Base-by-base conservation (phyloP, 2,888 invertebrate species). In the Acleris literana region DNA sequence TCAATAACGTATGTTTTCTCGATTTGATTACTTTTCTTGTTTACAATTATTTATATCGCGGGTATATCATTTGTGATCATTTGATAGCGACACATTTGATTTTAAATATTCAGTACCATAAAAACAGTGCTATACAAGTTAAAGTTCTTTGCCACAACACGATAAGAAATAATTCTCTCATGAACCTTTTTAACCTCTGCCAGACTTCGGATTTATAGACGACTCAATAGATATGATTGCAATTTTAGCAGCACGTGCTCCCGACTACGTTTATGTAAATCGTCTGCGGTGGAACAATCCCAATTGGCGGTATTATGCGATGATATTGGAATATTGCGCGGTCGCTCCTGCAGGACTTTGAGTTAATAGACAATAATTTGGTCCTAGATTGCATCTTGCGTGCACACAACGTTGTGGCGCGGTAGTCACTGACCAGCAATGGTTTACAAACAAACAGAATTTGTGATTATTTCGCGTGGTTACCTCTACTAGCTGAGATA, bases 231-330 rank as follows among this genome's bases (percentile, higher is more conserved):
- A 60, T 83, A 84, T 85, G 82, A 81, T 77, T 78, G 74, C 76
- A 75, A 72, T 74, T 77, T 76, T 72, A 77, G 72, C 70, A 71
- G 77, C 74, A 80, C 82, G 80, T 80, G 77, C 76, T 69, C 68
- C 72, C 68, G 61, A 73, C 62, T 75, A 77, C 78, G 83, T 82
- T 85, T 84, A 86, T 87, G 86, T 82, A 85, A 84, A 86, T 83
- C 49, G 57, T 55, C 74, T 75, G 76, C 74, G 74, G 72, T 68
- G 72, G 74, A 76, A 76, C 81, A 75, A 77, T 81, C 81, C 78
- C 82, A 77, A 83, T 84, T 77, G 80, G 71, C 66, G 73, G 77
- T 77, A 79, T 82, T 79, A 81, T 74, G 73, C 76, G 68, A 76
- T 78, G 77, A 79, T 83, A 82, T 81, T 79, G 81, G 77, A 77